Evolutionary conservation across 2,888 invertebrate species (phyloP).

Genomic region (Magallana nippona): DNA sequence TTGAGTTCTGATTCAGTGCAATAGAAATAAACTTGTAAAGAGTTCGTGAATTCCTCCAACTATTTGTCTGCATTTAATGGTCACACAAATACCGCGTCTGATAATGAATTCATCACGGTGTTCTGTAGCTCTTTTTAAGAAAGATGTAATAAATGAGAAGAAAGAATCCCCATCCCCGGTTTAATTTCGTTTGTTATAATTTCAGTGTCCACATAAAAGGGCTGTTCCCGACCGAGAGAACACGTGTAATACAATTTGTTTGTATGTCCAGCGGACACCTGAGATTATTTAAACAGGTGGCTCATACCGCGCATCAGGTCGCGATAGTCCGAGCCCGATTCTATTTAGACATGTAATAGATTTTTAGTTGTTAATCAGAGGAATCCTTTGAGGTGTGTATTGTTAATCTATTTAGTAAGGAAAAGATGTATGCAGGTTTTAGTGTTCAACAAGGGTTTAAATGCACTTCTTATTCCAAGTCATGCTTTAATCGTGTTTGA

Average conservation of each 20-base stretch:
- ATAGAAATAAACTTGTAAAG: too few species aligned
- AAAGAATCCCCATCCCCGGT: neutral
- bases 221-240: neutral
- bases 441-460: conserved; percentile 29
- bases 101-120: conserved; percentile 7
- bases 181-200: conserved; percentile 31
- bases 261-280: conserved; percentile 14
- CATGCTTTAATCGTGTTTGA: conserved; percentile 35
- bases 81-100: neutral
- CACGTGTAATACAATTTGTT: conserved; percentile 33
- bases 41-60: too few species aligned
- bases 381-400: conserved; percentile 6
- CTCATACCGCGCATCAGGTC: neutral
- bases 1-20: too few species aligned
- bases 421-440: conserved; percentile 27
- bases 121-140: neutral
- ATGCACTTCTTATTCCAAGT: conserved; percentile 27
- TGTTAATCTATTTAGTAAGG: conserved; percentile 33
- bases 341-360: conserved; percentile 21
- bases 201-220: conserved; percentile 33
- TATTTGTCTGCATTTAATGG: neutral
- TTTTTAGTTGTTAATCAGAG: conserved; percentile 19
- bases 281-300: conserved; percentile 30
- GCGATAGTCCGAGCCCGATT: conserved; percentile 22
- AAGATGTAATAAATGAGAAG: neutral